Base-by-base conservation (phyloP, 2,888 invertebrate genomes). In the Auanema freiburgensis region DNA sequence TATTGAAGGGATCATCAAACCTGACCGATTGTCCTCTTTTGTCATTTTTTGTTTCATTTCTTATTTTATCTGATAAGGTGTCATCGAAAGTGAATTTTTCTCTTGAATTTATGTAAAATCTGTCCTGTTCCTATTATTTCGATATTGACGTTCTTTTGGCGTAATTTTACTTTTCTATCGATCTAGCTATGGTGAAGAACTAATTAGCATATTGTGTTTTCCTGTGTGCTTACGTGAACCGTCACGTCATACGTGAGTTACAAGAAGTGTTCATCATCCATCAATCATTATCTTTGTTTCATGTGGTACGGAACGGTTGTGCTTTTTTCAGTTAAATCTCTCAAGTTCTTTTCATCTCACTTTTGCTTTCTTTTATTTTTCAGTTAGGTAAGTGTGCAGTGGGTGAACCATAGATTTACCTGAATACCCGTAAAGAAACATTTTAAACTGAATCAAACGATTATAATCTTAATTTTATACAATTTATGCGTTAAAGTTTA, bases 141-240 rank as follows among this genome's bases (percentile, higher is more conserved):
- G 50, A 18, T 11, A 18, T n/a, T 23, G 11, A 12, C 21, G 23
- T 12, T 12, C 50, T 11, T n/a, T 16, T 50, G 46, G n/a, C 46
- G 46, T 18, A n/a, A 46, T 18, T 46, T 46, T 46, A 18, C n/a
- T n/a, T 46, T 46, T 46, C 46, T n/a, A 46, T 46, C 46, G 18
- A n/a, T n/a, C 16, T 46, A 16, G n/a, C 46, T n/a, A 46, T 46
- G 46, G 18, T 46, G 16, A 16, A n/a, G 46, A 46, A n/a, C n/a
- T n/a, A n/a, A n/a, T n/a, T n/a, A n/a, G n/a, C n/a, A n/a, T n/a
- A 23, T 59, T 42, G 33, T 23, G 3, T 53, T 10, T 24, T 53
- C n/a, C 40, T 53, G 4, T 40, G 33, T 16, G 6, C 23, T 33
- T 24, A 40, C 12, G 8, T 33, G 18, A 24, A 24, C 10, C n/a